phyloP scores from a whole-genome alignment of 92 coral and sea anemone genomes.

The Porites rus region DNA sequence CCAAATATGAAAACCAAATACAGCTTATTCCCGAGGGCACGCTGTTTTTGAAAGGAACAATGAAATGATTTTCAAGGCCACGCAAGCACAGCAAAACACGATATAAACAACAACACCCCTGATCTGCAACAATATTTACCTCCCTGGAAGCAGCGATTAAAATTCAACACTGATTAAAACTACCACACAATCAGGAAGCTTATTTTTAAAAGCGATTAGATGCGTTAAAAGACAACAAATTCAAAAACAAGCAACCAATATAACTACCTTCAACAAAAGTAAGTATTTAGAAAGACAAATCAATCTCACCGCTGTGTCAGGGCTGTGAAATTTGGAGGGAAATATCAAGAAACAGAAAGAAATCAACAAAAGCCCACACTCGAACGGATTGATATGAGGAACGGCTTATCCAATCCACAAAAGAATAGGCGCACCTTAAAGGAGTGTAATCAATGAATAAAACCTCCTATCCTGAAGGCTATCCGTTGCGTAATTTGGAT shows the following conservation, averaged over 20 bases:
- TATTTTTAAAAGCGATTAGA: neutral
- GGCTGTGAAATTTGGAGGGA: neutral
- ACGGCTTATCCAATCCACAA: neutral
- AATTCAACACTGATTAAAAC: neutral
- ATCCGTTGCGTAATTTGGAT: conserved; percentile 7
- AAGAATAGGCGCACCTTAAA: neutral
- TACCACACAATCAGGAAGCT: neutral
- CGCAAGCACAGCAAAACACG: conserved; percentile 4
- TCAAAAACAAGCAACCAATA: neutral
- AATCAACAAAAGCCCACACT: conserved; percentile 6
- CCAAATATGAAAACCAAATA: too few relatives aligned
- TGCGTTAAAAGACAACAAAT: neutral
- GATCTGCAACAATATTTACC: neutral
- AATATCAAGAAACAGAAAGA: neutral
- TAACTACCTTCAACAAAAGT: neutral
- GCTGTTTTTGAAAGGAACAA: neutral
- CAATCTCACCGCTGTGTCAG: neutral
- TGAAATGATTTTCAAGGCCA: conserved; percentile 2
- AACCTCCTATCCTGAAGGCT: conserved; percentile 8
- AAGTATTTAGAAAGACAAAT: neutral
- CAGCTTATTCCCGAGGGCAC: neutral
- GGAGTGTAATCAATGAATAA: neutral
- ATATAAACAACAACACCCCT: neutral
- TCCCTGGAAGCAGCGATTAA: neutral
- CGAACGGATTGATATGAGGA: conserved; percentile 9